These are phyloP conservation scores for Leptinotarsa lineolata DNA, from an alignment of 1,140 invertebrate genomes.

Conservation along the genomic window DNA sequence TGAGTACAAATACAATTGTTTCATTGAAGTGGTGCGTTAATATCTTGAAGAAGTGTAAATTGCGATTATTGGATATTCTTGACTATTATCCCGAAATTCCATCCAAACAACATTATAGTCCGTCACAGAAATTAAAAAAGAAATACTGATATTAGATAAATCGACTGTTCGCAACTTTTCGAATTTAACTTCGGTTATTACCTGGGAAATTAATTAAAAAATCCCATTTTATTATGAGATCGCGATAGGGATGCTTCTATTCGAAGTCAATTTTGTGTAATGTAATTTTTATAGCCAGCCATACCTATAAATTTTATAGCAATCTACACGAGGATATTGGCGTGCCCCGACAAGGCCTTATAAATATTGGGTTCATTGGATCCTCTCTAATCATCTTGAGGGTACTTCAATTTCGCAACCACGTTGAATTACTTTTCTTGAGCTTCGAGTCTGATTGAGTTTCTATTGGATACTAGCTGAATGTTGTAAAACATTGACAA, in stretches of 20 bases:
- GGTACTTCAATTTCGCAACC: slow-evolving; percentile 10
- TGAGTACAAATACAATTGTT: too few relatives aligned
- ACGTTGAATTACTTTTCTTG: slow-evolving; percentile 11
- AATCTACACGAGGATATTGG: slow-evolving; percentile 50
- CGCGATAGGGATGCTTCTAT: slow-evolving; percentile 41
- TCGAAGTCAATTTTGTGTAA: slow-evolving; percentile 51
- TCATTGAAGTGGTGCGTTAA: too few relatives aligned
- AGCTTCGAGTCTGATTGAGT: neutral
- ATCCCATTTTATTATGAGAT: slow-evolving; percentile 24
- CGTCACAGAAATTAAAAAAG: too few relatives aligned
- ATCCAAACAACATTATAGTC: too few relatives aligned
- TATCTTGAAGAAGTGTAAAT: too few relatives aligned
- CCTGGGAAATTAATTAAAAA: slow-evolving; percentile 19
- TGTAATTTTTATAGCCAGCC: slow-evolving; percentile 51
- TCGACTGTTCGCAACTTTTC: neutral
- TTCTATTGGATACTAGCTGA: too few relatives aligned
- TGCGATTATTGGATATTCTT: too few relatives aligned
- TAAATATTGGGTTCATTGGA: slow-evolving; percentile 45
- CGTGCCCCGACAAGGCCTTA: slow-evolving; percentile 45
- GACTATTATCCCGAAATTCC: too few relatives aligned
- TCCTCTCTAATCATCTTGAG: slow-evolving; percentile 40
- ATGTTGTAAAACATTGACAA: too few relatives aligned
- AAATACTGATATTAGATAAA: neutral
- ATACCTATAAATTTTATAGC: slow-evolving; percentile 50
- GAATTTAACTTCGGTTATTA: slow-evolving; percentile 8